Evolutionary conservation across 1,140 invertebrate species (phyloP), one percentile per base, ranked within the genome.

Genomic region (Ostrea denselamellosa): DNA sequence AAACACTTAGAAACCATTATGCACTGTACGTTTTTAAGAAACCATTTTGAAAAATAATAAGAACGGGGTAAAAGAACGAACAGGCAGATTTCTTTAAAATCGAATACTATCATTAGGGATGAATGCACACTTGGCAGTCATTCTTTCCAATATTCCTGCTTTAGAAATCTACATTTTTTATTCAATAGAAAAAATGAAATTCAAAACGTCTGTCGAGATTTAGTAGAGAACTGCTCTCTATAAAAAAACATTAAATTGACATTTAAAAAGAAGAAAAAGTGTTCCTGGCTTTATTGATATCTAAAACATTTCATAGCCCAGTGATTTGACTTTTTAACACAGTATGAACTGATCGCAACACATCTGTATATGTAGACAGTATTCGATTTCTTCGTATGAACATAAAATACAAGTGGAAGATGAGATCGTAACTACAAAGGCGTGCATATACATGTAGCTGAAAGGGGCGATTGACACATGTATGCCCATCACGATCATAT

Each of bases 281-380:
- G 68, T 71, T 28, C 25, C 12, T 12, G n/a, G 56, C 56, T 62
- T 62, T 62, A 71, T 71, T 71, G 68, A 71, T 28, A 71, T 9
- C 25, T 8, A 71, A 71, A 34, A 71, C 28, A 71, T 71, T 71
- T 71, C 68, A 71, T 71, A 71, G 25, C 68, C 28, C 68, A 71
- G 22, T 71, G 68, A 34, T 28, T 8, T 71, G 68, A 71, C 68
- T 71, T 71, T 71, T 71, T 71, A 71, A 71, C 68, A 71, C 68
- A 14, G 28, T 25, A 34, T 25, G 28, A 25, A 71, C 10, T 71
- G 68, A 71, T 28, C 28, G 28, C 8, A 28, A 28, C 14, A 71
- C 68, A 71, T 25, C 5, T 12, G 34, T 34, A 7, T 71, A 28
- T 34, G 68, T 71, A 28, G 68, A 71, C 8, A 28, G 25, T 34